phyloP scores from a whole-genome alignment of 2,888 invertebrate genomes.

The Ochropacha duplaris region DNA sequence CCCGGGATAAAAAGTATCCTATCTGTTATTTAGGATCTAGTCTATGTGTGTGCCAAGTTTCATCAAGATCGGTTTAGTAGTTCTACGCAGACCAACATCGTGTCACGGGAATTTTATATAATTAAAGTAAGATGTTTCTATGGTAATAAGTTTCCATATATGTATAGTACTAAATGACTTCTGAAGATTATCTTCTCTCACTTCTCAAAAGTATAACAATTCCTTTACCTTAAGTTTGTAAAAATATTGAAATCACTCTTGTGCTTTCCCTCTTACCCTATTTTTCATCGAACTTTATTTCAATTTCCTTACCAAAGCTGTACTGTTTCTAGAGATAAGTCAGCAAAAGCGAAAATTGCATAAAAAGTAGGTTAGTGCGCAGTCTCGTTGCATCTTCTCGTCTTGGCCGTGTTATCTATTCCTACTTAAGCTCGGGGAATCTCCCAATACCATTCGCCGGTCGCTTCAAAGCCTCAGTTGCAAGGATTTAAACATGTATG shows the following conservation, averaged over 20 bases:
- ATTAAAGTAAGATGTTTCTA: too few relatives aligned
- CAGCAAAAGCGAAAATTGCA: constrained; percentile 16
- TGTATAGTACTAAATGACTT: too few relatives aligned
- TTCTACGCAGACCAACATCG: too few relatives aligned
- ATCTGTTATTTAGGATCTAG: too few relatives aligned
- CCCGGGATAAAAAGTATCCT: too few relatives aligned
- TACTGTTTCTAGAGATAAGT: constrained; percentile 7
- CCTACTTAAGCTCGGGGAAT: constrained; percentile 23
- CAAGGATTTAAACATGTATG: constrained; percentile 18
- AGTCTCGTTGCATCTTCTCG: constrained; percentile 10
- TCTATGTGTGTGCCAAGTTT: too few relatives aligned
- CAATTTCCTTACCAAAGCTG: constrained; percentile 14
- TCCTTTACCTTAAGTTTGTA: not conserved
- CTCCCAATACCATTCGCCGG: constrained; percentile 32
- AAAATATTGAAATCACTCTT: not conserved
- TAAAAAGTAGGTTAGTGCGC: constrained; percentile 14
- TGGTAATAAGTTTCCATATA: too few relatives aligned
- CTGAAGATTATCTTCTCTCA: too few relatives aligned
- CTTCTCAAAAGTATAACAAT: not conserved
- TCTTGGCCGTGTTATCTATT: constrained; percentile 22
- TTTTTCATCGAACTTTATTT: constrained; percentile 6
- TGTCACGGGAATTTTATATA: too few relatives aligned
- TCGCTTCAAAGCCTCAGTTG: constrained; percentile 27
- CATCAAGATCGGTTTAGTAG: too few relatives aligned
- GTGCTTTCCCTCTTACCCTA: not conserved